These are phyloP conservation scores for Sturnus vulgaris DNA, from an alignment of 2,113 vertebrate genomes.

Conservation along the genomic window DNA sequence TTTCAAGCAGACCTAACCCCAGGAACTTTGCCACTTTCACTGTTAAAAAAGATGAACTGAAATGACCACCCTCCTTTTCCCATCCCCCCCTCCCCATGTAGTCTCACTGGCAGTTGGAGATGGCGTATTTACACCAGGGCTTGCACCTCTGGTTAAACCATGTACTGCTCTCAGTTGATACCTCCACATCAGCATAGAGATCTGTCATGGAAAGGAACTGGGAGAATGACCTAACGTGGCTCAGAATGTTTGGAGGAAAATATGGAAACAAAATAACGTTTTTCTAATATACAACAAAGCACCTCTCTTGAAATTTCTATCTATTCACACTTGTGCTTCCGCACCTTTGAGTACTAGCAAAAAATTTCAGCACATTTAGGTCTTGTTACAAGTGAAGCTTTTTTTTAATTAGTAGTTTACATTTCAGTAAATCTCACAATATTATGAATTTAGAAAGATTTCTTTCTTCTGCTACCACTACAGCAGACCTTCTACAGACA, in stretches of 20 bases:
- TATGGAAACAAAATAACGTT: neutral
- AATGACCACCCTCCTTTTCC: neutral
- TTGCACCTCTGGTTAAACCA: neutral
- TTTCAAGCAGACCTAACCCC: neutral
- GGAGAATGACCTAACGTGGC: neutral
- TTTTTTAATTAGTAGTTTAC: neutral
- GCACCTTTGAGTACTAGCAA: neutral
- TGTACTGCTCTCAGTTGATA: neutral
- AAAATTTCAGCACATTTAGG: neutral
- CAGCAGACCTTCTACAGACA: neutral
- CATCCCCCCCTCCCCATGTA: neutral
- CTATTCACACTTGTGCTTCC: neutral
- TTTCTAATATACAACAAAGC: neutral
- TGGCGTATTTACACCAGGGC: neutral
- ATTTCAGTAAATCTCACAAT: neutral
- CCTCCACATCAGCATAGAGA: neutral
- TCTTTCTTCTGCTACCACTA: neutral
- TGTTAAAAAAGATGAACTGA: neutral
- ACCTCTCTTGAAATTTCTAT: neutral
- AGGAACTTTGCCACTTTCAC: neutral
- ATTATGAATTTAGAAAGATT: neutral
- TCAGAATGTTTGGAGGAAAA: neutral
- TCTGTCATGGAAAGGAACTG: neutral
- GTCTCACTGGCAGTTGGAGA: neutral
- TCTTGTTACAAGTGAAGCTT: neutral